These are phyloP conservation scores for Aplidium turbinatum DNA, from an alignment of 23 tunicate species.

Conservation along the genomic window DNA sequence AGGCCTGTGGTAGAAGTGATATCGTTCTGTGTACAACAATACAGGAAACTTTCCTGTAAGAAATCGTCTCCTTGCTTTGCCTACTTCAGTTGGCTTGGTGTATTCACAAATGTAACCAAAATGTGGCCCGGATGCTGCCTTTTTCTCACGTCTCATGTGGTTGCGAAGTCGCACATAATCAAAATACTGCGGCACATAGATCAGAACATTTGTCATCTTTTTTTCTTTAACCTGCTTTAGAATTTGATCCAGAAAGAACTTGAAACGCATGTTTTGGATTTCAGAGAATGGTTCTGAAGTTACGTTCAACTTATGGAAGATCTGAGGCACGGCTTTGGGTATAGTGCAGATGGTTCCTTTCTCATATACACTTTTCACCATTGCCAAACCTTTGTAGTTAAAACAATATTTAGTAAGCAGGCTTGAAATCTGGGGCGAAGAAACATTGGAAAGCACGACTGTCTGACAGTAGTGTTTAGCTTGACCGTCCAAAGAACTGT, in stretches of 20 bases:
- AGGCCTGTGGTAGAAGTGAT: conserved; percentile 84
- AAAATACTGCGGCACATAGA: conserved; percentile 79
- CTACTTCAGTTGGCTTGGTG: conserved; percentile 52
- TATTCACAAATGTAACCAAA: conserved; percentile 73
- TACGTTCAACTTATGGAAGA: conserved; percentile 22
- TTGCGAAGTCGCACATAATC: conserved; percentile 76
- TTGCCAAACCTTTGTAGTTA: conserved; percentile 61
- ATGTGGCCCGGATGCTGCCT: conserved; percentile 43
- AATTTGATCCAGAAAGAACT: conserved; percentile 60
- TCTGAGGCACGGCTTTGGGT: conserved; percentile 62
- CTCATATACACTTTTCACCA: conserved; percentile 20
- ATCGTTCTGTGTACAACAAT: conserved; percentile 89
- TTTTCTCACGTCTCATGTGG: conserved; percentile 60
- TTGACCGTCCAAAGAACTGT: conserved; percentile 64
- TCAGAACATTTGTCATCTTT: conserved; percentile 39
- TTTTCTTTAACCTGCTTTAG: conserved; percentile 50
- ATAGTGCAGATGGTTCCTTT: conserved; percentile 64
- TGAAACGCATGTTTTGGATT: conserved; percentile 47
- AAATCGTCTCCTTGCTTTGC: conserved; percentile 59
- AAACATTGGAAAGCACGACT: conserved; percentile 43
- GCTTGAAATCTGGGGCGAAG: conserved; percentile 43
- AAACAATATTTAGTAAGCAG: conserved; percentile 61
- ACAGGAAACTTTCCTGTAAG: conserved; percentile 52
- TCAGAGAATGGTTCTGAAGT: conserved; percentile 6
- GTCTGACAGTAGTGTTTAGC: conserved; percentile 80